phyloP scores from a whole-genome alignment of 2,888 invertebrate genomes.

The Polylopha cassiicola region DNA sequence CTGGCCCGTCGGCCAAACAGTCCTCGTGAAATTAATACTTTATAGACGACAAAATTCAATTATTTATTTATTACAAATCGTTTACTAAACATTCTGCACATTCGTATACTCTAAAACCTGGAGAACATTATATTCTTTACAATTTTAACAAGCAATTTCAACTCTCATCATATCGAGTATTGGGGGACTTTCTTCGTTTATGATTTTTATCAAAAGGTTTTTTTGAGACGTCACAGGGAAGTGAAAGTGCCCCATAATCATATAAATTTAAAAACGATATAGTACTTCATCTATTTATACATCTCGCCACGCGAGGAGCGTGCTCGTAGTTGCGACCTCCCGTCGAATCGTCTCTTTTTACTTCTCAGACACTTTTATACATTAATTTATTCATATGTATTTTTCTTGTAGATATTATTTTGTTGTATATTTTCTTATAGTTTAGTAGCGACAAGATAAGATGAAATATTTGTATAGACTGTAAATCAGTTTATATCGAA shows the following conservation, averaged over 20 bases:
- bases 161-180: conserved; percentile 40
- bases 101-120: conserved; percentile 54
- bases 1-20: conserved; percentile 16
- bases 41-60: conserved; percentile 29
- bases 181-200: conserved; percentile 44
- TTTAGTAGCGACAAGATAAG: no score
- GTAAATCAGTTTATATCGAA: no score
- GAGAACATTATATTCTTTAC: conserved; percentile 60
- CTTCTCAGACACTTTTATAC: no score
- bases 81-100: conserved; percentile 25
- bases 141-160: conserved; percentile 65
- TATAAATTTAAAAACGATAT: conserved; percentile 60
- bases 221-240: conserved; percentile 47
- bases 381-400: no score
- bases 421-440: no score
- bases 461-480: no score
- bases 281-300: conserved; percentile 69
- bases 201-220: conserved; percentile 43
- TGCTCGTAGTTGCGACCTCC: conserved; percentile 33
- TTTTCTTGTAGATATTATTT: no score
- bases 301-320: conserved; percentile 40
- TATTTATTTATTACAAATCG: background rate
- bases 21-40: conserved; percentile 38
- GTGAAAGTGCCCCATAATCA: conserved; percentile 56
- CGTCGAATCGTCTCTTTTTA: no score